Evolutionary conservation across 1,140 invertebrate species (phyloP), one percentile per base, ranked within the genome.

Genomic region (Teleogryllus occipitalis): DNA sequence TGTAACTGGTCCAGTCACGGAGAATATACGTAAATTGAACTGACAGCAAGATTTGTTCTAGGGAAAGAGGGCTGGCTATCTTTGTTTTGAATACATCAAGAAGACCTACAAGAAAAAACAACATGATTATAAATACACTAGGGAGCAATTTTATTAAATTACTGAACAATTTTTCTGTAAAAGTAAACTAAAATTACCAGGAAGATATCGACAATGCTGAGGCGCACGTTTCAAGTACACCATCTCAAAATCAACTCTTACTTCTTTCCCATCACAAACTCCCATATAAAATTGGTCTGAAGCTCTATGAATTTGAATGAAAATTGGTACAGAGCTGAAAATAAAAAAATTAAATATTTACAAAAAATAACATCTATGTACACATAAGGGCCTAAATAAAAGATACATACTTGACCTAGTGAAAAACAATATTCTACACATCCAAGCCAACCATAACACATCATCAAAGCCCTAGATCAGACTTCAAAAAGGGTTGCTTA

Each of bases 231-330:
- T 93, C 72, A 98, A 88, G 84, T 97, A 95, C 80, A 97, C 92
- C 89, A 97, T 95, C 83, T 97, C 93, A 86, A 95, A 97, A 84
- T 93, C 92, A 46, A 92, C 92, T 81, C 92, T 89, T 10, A 92
- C 88, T 76, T 92, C 92, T 83, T 89, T 91, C 76, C 92, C 91
- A 84, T 95, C 90, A 83, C 91, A 93, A 12, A 94, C 89, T 46
- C 96, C 96, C 65, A 93, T 86, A 86, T 93, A 98, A 87, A 91
- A 94, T 82, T 93, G 92, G 83, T 95, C 93, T 89, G 92, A 93
- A 79, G 89, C 89, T 85, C 95, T 92, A 83, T 93, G 88, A 27
- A 95, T 90, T 88, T 97, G 96, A 75, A 97, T 89, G 88, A 98
- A 97, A 27, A 96, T 88, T 48, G 97, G 96, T 77, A 97, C 88